A percentile compares a stretch with the other conserved stretches of the same genome.
These are phyloP conservation scores for Apis laboriosa DNA, from an alignment of 1,140 invertebrate genomes.

Conservation along the genomic window DNA sequence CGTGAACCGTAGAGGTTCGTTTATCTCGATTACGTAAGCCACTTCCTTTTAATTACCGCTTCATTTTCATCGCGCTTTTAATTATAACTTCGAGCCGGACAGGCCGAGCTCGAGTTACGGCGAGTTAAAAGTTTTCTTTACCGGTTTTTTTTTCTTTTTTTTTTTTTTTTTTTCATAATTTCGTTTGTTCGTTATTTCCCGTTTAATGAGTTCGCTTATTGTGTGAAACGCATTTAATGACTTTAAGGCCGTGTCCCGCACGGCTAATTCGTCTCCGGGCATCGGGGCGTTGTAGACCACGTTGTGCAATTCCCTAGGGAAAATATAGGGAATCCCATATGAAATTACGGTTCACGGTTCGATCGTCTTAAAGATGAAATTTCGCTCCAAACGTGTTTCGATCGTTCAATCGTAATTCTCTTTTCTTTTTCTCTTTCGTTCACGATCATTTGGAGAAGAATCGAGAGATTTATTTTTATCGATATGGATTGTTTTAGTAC, in stretches of 20 bases:
- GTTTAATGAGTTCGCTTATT: constrained; percentile 47
- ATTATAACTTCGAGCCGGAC: constrained; percentile 20
- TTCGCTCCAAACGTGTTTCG: too few species aligned
- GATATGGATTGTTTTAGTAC: too few species aligned
- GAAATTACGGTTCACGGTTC: too few species aligned
- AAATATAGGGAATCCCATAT: too few species aligned
- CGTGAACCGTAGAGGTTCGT: constrained; percentile 1
- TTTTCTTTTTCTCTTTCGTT: too few species aligned
- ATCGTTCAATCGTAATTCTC: too few species aligned
- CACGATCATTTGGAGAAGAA: too few species aligned
- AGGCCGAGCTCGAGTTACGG: neutral
- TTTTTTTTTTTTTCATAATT: neutral
- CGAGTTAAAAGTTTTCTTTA: constrained; percentile 36
- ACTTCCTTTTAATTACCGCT: constrained; percentile 35
- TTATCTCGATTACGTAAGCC: constrained; percentile 15
- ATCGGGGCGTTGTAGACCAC: neutral
- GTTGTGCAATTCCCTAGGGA: too few species aligned
- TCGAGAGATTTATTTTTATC: too few species aligned
- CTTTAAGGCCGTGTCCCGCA: neutral
- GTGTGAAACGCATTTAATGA: constrained; percentile 36
- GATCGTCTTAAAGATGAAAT: too few species aligned
- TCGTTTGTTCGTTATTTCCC: constrained; percentile 30
- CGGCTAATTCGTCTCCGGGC: neutral
- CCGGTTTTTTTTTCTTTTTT: neutral
- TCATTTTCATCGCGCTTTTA: constrained; percentile 39